These are phyloP conservation scores for Gopherus evgoodei DNA, from an alignment of 2,113 vertebrate genomes.

Conservation along the genomic window DNA sequence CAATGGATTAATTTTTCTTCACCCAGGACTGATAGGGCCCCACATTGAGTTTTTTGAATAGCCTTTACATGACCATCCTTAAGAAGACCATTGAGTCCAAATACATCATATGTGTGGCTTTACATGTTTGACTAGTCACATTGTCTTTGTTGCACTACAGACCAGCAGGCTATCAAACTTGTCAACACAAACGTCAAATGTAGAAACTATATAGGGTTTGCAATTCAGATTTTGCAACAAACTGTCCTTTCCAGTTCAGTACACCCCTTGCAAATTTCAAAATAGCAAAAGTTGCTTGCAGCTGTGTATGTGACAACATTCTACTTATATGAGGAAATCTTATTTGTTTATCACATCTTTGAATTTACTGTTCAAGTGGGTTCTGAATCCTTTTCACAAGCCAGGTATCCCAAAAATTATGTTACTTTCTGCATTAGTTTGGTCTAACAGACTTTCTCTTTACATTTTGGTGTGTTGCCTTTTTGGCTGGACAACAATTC, in stretches of 20 bases:
- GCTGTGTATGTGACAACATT: slow-evolving; percentile 1
- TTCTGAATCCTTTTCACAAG: slow-evolving; percentile 8
- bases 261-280: neutral
- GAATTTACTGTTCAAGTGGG: neutral
- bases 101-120: neutral
- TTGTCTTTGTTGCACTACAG: neutral
- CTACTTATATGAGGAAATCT: neutral
- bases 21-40: neutral
- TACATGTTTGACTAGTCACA: slow-evolving; percentile 14
- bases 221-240: neutral
- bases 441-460: neutral
- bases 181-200: neutral
- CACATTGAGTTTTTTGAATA: neutral
- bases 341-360: slow-evolving; percentile 13
- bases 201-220: neutral
- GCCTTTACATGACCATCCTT: neutral
- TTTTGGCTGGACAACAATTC: neutral
- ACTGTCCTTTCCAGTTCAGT: neutral
- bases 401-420: neutral
- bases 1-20: neutral
- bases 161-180: neutral
- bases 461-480: neutral
- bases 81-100: neutral
- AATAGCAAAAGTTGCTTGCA: neutral
- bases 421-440: slow-evolving; percentile 7